Evolutionary conservation across 2,113 vertebrate genomes (phyloP).

Genomic region (Cheilinus undulatus): DNA sequence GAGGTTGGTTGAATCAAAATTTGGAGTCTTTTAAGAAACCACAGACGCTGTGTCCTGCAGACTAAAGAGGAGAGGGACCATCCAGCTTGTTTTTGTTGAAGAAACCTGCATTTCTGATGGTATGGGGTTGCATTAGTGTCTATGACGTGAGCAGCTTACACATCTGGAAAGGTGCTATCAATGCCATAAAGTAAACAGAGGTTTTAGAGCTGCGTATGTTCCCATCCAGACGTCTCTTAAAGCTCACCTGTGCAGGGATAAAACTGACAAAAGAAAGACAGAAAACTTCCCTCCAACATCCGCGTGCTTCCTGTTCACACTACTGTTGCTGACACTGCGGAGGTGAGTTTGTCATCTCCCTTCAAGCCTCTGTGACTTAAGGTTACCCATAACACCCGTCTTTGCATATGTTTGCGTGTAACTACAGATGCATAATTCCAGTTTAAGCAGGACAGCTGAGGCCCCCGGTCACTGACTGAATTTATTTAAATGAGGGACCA

Average conservation of each 20-base stretch:
- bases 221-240: too few relatives aligned
- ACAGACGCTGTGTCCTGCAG: too few relatives aligned
- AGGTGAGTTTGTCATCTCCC: slow-evolving; percentile 1
- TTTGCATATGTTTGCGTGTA: neutral
- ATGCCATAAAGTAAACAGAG: too few relatives aligned
- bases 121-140: too few relatives aligned
- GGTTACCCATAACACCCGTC: slow-evolving; percentile 1
- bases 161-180: too few relatives aligned
- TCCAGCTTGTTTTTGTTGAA: too few relatives aligned
- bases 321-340: neutral
- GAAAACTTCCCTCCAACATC: neutral
- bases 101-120: too few relatives aligned
- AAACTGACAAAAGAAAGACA: neutral
- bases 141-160: too few relatives aligned
- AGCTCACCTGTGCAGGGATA: neutral
- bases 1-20: too few relatives aligned
- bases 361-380: neutral
- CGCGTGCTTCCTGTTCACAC: neutral
- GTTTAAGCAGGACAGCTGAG: neutral
- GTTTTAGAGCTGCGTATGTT: too few relatives aligned
- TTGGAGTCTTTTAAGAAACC: too few relatives aligned
- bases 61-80: too few relatives aligned
- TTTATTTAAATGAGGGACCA: neutral
- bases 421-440: neutral
- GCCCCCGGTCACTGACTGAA: neutral